Conservation (phyloP, 1,140 invertebrate genomes). For the Caenorhabditis remanei region DNA sequence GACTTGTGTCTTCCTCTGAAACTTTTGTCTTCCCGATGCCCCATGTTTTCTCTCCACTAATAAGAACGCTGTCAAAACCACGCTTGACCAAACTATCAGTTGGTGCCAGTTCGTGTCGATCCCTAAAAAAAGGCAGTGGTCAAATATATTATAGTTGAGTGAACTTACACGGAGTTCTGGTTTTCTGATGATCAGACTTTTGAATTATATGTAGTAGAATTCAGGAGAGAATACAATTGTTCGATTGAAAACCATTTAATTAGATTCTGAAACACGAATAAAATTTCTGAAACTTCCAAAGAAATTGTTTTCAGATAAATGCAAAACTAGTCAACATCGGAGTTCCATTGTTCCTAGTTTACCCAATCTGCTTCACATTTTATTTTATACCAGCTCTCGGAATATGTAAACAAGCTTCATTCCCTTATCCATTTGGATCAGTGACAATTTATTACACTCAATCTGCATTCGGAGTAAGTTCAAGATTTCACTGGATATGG, state of each 20-base stretch:
- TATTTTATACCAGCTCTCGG: conserved; percentile 27
- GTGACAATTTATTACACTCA: conserved; percentile 1
- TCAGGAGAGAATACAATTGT: too few relatives aligned
- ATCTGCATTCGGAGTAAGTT: conserved; percentile 10
- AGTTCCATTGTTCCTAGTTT: background rate
- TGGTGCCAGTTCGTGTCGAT: background rate
- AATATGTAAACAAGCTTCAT: conserved; percentile 3
- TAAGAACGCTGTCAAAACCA: background rate
- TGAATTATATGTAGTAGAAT: too few relatives aligned
- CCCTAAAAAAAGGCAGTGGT: background rate
- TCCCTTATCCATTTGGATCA: conserved; percentile 26
- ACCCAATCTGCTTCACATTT: conserved; percentile 25
- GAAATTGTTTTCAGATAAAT: background rate
- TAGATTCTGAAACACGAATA: background rate
- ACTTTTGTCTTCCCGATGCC: too few relatives aligned
- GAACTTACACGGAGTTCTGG: too few relatives aligned
- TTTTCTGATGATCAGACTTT: too few relatives aligned
- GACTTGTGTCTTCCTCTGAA: too few relatives aligned
- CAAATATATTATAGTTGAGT: too few relatives aligned
- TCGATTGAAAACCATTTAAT: too few relatives aligned
- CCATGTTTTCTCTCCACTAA: background rate
- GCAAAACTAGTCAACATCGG: background rate
- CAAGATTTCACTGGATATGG: background rate
- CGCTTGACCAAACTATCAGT: background rate
- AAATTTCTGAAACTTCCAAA: background rate